phyloP scores from a whole-genome alignment of 92 coral and sea anemone genomes.

The Zoanthus gigantus region DNA sequence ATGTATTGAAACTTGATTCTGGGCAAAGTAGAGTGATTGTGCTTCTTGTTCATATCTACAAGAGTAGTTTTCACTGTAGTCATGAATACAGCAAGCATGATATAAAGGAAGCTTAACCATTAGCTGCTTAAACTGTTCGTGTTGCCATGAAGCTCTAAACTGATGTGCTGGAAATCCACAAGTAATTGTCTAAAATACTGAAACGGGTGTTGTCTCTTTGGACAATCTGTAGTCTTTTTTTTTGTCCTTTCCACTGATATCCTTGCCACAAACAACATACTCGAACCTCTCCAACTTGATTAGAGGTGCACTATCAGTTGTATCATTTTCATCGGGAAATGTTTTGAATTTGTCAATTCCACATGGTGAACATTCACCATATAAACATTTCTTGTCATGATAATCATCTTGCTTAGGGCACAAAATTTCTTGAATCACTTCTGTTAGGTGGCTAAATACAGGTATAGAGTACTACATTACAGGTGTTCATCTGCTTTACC shows the following conservation, averaged over 20 bases:
- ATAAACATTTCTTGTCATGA: constrained; percentile 18
- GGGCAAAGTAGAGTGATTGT: constrained; percentile 40
- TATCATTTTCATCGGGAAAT: constrained; percentile 21
- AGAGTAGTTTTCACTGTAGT: constrained; percentile 36
- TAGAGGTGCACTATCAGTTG: constrained; percentile 23
- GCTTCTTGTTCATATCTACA: constrained; percentile 13
- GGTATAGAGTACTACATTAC: background rate
- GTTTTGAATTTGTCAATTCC: constrained; percentile 1
- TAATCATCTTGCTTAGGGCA: constrained; percentile 20
- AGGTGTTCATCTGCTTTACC: background rate
- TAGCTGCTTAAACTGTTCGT: constrained; percentile 26
- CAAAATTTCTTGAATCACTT: constrained; percentile 30
- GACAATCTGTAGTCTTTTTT: constrained; percentile 31
- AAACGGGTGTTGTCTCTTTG: background rate
- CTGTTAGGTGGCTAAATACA: constrained; percentile 9
- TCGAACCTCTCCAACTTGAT: constrained; percentile 49
- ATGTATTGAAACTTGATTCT: constrained; percentile 38
- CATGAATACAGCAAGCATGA: constrained; percentile 31
- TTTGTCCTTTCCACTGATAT: constrained; percentile 4
- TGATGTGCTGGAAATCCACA: constrained; percentile 30
- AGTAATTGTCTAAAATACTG: constrained; percentile 18
- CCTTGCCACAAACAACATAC: constrained; percentile 45
- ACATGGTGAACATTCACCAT: constrained; percentile 17
- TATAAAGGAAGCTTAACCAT: constrained; percentile 42
- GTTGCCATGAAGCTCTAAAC: constrained; percentile 48